Conservation (phyloP, 1,140 invertebrate species). For the Eupeodes corollae region DNA sequence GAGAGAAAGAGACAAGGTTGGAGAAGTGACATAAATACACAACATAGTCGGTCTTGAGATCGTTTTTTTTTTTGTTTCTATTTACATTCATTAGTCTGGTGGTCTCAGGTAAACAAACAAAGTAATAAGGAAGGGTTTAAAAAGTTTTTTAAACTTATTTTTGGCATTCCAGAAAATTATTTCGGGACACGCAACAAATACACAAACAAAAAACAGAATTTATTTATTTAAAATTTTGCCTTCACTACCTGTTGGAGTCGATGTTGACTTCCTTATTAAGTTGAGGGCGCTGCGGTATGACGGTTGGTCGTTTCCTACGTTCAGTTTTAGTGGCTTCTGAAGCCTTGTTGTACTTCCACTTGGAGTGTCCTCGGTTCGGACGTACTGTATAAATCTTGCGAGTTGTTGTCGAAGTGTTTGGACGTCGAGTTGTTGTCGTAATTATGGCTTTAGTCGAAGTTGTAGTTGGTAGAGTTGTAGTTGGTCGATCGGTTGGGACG, state of each 20-base stretch:
- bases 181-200: neutral
- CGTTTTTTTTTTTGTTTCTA: no score
- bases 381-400: conserved; percentile 19
- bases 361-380: conserved; percentile 27
- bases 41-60: no score
- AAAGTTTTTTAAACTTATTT: no score
- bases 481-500: conserved; percentile 19
- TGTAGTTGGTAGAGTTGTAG: conserved; percentile 29
- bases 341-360: conserved; percentile 13
- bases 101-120: no score
- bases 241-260: no score
- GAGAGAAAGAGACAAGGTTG: no score
- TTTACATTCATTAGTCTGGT: no score
- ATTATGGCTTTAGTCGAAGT: conserved; percentile 13
- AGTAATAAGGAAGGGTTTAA: no score
- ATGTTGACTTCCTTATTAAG: neutral
- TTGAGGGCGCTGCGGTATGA: neutral
- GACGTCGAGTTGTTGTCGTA: conserved; percentile 27
- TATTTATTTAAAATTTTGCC: neutral
- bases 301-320: neutral
- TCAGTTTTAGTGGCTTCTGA: neutral
- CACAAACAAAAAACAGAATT: neutral
- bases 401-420: conserved; percentile 3
- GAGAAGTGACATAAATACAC: no score
- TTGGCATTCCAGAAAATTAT: no score